These are phyloP conservation scores for Heliconius ethilla DNA, from an alignment of 2,888 invertebrate genomes.

Conservation along the genomic window DNA sequence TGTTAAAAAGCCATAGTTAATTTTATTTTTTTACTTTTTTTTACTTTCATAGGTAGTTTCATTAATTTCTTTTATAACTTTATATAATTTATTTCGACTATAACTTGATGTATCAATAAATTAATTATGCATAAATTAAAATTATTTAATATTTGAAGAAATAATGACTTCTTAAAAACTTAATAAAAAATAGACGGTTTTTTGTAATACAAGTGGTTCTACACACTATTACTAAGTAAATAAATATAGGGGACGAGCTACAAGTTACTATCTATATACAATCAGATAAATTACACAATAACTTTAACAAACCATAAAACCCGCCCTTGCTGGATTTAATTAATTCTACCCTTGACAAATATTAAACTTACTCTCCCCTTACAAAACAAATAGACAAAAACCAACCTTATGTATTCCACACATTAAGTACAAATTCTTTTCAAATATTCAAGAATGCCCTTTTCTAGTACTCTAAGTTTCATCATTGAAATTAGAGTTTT, in stretches of 20 bases:
- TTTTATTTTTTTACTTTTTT: not conserved
- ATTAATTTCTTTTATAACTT: not conserved
- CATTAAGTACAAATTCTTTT: not conserved
- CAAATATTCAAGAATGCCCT: not conserved
- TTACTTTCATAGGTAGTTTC: no score
- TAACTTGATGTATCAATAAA: not conserved
- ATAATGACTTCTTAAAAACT: not conserved
- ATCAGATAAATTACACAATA: constrained; percentile 39
- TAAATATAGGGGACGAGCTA: not conserved
- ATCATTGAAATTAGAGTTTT: not conserved
- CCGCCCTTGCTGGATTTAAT: constrained; percentile 46
- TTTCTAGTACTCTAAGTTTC: not conserved
- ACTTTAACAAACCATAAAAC: constrained; percentile 46
- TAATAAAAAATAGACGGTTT: not conserved
- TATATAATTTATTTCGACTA: not conserved
- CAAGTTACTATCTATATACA: constrained; percentile 38
- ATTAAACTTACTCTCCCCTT: constrained; percentile 27
- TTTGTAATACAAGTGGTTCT: not conserved
- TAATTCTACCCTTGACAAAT: constrained; percentile 50
- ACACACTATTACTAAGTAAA: not conserved
- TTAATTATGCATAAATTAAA: not conserved
- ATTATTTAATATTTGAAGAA: not conserved
- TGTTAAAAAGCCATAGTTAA: not conserved
- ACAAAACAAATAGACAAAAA: not conserved
- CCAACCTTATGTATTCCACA: not conserved